Base-by-base conservation (phyloP, 2,797 vertebrate species). In the Dipus sagitta region DNA sequence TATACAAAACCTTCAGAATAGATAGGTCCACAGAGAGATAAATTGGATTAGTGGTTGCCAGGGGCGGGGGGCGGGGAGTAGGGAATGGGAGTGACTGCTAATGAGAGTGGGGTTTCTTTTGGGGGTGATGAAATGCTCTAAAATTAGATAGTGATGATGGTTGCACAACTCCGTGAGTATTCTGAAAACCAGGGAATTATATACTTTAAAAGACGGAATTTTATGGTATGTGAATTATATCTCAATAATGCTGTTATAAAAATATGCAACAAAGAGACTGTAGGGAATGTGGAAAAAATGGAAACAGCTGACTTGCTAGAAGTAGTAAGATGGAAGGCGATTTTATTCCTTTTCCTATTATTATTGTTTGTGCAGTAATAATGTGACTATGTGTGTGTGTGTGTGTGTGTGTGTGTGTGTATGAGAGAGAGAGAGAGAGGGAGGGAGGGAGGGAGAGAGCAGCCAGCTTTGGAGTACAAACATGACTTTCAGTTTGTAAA, bases 291-390 rank as follows among this genome's bases (percentile, higher is more conserved):
- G 28, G 52, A 32, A 88, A 89, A 93, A 90, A 68, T 90, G 91
- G 78, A 94, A 96, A 95, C 23, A 83, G 88, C 90, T 96, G 95
- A 96, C 89, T 94, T 92, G 62, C 81, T 77, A 32, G 47, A 95
- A 79, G 67, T 83, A 71, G 28, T 34, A 24, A 87, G 79, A 74
- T 7, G 47, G 62, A 88, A 90, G 81, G 86, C 65, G 64, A 64
- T 74, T 88, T 67, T 54, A 18, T 89, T 93, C 86, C 80, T 71
- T 77, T 32, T 60, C 65, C 24, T 60, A 64, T 84, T 93, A 70
- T 32, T 88, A 24, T 92, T 83, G 86, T 65, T 77, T 75, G 65
- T 70, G 79, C 20, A 85, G 67, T 89, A 93, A 72, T 74, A 47
- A 87, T 34, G 11, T 38, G 42, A 68, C 12, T 30, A 4, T 67